Evolutionary conservation across 2,888 invertebrate species (phyloP), one percentile per base, ranked within the genome.

Genomic region (Clitarchus hookeri): DNA sequence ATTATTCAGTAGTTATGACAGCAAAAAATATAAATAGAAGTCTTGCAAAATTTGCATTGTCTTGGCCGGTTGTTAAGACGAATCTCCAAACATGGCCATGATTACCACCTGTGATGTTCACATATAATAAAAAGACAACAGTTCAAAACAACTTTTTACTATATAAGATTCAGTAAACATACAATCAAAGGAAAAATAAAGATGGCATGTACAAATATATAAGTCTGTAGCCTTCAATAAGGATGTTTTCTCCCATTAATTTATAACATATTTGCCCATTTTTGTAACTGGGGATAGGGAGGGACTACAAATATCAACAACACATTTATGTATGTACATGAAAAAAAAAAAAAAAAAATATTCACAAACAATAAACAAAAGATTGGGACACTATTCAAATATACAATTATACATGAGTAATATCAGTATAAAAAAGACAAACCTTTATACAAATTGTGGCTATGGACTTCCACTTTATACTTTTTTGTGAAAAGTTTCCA

Each of bases 121-220:
- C 11, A 19, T 65, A 65, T 1, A 48, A 48, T 48, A 16, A 19
- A 53, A 65, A 65, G 8, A 65, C 11, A 23, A 23, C 65, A 11
- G 16, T 65, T 16, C 16, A 65, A 65, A 65, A 65, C 65, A 65
- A 65, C 19, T 65, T n/a, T 65, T 65, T 65, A 65, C 65, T 65
- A 65, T 65, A 65, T n/a, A 65, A 12, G 11, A 65, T 65, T 65
- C n/a, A 65, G 65, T 65, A 65, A 65, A 65, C 13, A 65, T 65
- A 65, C n/a, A n/a, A 65, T 65, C 16, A 19, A 23, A 65, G 16
- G 65, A 65, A 65, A 65, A 65, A 65, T 65, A 65, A 65, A 65
- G 65, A 65, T 65, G 19, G 65, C 65, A 65, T 65, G 65, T 65
- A 65, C 65, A 65, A 65, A 65, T 65, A 65, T 65, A 65, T 65